Evolutionary conservation across 1,140 invertebrate species (phyloP).

Genomic region (Pentalonia nigronervosa): DNA sequence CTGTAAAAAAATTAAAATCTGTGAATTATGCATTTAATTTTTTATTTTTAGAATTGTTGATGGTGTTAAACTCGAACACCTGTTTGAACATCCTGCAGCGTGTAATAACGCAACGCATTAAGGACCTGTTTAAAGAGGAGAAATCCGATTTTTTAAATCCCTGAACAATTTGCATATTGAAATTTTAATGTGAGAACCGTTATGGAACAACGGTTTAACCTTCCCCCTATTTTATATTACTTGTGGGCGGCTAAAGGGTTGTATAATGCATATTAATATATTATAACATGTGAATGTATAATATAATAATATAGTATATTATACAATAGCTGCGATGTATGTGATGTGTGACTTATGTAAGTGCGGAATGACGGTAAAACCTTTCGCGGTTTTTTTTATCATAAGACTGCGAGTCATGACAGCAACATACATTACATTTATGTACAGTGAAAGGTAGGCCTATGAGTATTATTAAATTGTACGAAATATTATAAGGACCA

Average conservation of each 20-base stretch:
- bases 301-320: background rate
- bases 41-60: background rate
- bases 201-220: background rate
- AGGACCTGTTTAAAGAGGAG: background rate
- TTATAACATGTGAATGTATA: background rate
- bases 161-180: conserved; percentile 20
- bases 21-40: background rate
- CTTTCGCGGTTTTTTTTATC: background rate
- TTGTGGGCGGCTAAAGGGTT: background rate
- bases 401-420: conserved; percentile 22
- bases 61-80: background rate
- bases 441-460: conserved; percentile 8
- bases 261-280: background rate
- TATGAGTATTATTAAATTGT: background rate
- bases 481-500: background rate
- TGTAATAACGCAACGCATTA: background rate
- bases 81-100: conserved; percentile 2
- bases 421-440: background rate
- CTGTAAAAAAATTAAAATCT: background rate
- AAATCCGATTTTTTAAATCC: conserved; percentile 29
- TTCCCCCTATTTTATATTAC: background rate
- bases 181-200: conserved; percentile 7
- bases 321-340: background rate
- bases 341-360: background rate
- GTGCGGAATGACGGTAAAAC: background rate